Conservation (phyloP, 2,113 vertebrate genomes). For the Mormyrus iriodes region DNA sequence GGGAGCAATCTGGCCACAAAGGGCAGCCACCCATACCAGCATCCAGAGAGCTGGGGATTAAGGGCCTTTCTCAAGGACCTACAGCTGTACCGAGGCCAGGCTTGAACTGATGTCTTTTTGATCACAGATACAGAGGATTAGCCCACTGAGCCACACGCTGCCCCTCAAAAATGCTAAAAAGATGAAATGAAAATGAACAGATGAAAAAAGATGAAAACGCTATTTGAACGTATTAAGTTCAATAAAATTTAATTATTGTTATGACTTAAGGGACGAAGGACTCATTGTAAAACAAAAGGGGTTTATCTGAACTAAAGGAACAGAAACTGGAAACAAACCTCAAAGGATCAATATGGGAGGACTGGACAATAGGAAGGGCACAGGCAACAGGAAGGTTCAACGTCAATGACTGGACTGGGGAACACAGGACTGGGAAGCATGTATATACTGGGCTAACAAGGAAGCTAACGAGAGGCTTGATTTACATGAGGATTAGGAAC, state of each 20-base stretch:
- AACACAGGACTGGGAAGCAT: neutral
- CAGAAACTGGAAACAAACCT: neutral
- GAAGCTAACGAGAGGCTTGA: neutral
- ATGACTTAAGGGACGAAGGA: neutral
- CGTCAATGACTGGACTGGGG: neutral
- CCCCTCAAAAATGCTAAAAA: no score
- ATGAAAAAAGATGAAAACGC: no score
- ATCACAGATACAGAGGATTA: no score
- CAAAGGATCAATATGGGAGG: neutral
- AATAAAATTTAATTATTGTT: neutral
- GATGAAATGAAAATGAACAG: no score
- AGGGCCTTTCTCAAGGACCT: no score
- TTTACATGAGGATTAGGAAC: neutral
- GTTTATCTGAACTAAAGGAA: neutral
- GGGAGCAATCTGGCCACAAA: no score
- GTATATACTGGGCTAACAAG: neutral
- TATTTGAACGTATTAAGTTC: neutral
- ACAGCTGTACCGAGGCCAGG: no score
- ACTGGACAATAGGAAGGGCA: neutral
- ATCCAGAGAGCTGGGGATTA: no score
- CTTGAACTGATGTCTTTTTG: no score
- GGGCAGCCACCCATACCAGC: no score
- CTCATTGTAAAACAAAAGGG: neutral
- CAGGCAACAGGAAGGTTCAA: neutral
- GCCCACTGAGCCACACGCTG: no score